Evolutionary conservation across 2,888 invertebrate species (phyloP), one percentile per base, ranked within the genome.

Genomic region (Osedax fenrisi): DNA sequence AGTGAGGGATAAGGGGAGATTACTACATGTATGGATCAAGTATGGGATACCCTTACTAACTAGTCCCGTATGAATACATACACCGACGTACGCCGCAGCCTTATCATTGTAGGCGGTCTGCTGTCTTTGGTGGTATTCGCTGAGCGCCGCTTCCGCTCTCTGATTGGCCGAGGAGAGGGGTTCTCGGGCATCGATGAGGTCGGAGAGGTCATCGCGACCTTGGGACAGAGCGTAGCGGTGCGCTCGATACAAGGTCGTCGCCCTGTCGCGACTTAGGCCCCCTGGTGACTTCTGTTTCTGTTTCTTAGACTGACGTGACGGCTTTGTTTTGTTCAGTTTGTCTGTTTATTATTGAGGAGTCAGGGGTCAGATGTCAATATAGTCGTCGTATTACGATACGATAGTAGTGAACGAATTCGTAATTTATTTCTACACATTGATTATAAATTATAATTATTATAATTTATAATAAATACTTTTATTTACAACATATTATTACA

Each of bases 21-120:
- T 10, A 17, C 17, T 41, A 41, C 17, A 41, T 41, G n/a, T n/a
- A n/a, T n/a, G n/a, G n/a, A n/a, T n/a, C n/a, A n/a, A n/a, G n/a
- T n/a, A 72, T 72, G 22, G 10, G 26, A n/a, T 22, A 25, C 3
- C 3, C 64, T 27, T 25, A 78, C 81, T 77, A 77, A 82, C 81
- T 78, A 78, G 72, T 10, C 79, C 80, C 27, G 78, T 76, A 25
- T 74, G 76, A 56, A 80, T 77, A 75, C 81, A 81, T n/a, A 79
- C 80, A n/a, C 81, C 80, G 0, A 81, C 79, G 75, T 77, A 82
- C 1, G 79, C 75, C 13, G 76, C 75, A 2, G 80, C 72, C 56
- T 79, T 80, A 17, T 76, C 69, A 26, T 80, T 80, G 61, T 78
- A 79, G 24, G 25, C 3, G n/a, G 22, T 13, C 10, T 62, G 66